phyloP scores from a whole-genome alignment of 2,113 vertebrate species.

The Eulemur macaco region DNA sequence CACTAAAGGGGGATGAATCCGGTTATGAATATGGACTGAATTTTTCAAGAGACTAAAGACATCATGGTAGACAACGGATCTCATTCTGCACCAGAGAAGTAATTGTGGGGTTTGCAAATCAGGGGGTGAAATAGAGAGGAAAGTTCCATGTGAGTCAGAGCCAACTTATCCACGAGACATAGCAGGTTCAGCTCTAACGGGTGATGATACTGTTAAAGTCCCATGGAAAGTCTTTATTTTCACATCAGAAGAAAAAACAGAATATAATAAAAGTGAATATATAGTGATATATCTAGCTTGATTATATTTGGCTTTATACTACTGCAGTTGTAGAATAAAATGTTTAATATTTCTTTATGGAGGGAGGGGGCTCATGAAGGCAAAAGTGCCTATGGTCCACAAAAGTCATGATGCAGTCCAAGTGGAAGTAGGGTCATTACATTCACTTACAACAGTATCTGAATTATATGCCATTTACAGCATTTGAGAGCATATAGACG shows the following conservation, averaged over 20 bases:
- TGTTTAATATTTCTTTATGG: constrained; percentile 30
- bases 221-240: neutral
- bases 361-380: neutral
- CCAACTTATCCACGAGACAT: neutral
- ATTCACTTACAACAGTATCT: neutral
- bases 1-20: neutral
- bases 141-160: neutral
- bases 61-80: neutral
- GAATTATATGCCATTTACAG: neutral
- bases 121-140: neutral
- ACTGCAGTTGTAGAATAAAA: constrained; percentile 16
- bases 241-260: constrained; percentile 11
- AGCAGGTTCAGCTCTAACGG: neutral
- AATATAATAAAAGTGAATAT: neutral
- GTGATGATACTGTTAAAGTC: neutral
- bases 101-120: constrained; percentile 9
- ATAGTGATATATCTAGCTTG: neutral
- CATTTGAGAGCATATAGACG: neutral
- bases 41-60: constrained; percentile 40
- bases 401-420: neutral
- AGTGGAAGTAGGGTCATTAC: neutral
- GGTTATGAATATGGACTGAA: neutral
- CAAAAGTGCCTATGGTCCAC: neutral
- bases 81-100: constrained; percentile 21
- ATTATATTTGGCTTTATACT: constrained; percentile 23